Conservation (phyloP, 2,797 vertebrate species). For the Neopelma chrysocephalum region DNA sequence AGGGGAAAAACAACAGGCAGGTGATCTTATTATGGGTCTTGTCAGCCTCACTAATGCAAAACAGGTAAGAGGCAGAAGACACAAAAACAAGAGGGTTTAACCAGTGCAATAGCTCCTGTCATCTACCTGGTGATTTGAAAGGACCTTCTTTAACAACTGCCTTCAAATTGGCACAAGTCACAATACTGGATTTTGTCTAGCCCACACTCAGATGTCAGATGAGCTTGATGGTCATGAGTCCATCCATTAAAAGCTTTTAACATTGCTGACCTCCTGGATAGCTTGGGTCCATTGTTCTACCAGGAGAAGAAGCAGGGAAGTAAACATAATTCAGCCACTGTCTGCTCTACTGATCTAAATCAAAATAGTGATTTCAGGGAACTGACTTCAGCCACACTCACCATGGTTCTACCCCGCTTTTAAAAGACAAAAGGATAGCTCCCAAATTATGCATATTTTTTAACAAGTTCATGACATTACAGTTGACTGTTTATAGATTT, state of each 20-base stretch:
- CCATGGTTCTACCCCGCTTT: background rate
- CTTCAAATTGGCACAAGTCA: slow-evolving; percentile 17
- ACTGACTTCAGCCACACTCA: background rate
- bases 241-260: slow-evolving; percentile 36
- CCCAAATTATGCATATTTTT: background rate
- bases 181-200: slow-evolving; percentile 44
- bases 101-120: background rate
- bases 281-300: background rate
- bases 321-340: background rate
- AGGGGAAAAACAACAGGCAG: slow-evolving; percentile 8
- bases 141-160: background rate
- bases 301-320: background rate
- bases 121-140: slow-evolving; percentile 10
- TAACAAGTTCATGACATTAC: background rate
- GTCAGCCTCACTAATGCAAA: slow-evolving; percentile 34
- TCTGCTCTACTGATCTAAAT: background rate
- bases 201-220: background rate
- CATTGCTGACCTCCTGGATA: slow-evolving; percentile 8
- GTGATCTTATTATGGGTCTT: slow-evolving; percentile 34
- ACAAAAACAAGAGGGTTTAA: slow-evolving; percentile 28
- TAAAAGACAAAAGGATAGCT: background rate
- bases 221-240: slow-evolving; percentile 1
- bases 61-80: slow-evolving; percentile 2
- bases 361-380: background rate
- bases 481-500: background rate